Evolutionary conservation across 2,797 vertebrate species (phyloP), one percentile per base, ranked within the genome.

Genomic region (Meda fulgida): DNA sequence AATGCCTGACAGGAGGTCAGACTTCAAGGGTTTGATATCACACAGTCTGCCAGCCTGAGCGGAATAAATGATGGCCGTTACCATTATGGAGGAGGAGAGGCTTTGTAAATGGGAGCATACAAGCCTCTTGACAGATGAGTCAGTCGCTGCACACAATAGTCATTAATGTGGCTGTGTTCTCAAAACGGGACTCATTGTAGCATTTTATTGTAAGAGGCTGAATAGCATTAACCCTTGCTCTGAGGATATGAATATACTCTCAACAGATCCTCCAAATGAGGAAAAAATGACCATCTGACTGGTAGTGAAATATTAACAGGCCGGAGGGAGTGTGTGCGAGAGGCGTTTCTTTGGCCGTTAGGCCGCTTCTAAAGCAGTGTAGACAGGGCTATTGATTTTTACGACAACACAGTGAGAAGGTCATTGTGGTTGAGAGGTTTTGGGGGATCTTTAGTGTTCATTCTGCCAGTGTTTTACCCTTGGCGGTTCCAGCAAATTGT

Each of bases 1-100:
- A 89, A 90, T 80, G 84, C 77, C 85, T 89, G 89, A 89, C 89
- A 90, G 88, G 84, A 90, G 89, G 89, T 90, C 89, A 88, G 82
- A 84, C 87, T 88, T 90, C 87, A 88, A 90, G 89, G 89, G 80
- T 85, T 86, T 88, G 86, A 89, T 84, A 89, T 87, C 69, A 72
- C 85, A 67, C 77, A 83, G 88, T 78, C 84, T 89, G 89, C 75
- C 85, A 84, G 85, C 48, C 84, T 88, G 88, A 83, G 87, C 87
- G 65, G 89, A 90, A 88, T 89, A 89, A 84, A 86, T 89, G 88
- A 89, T 87, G 88, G 84, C 83, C 82, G 87, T 86, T 85, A 81
- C 88, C 87, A 89, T 89, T 89, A 87, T 85, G 89, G 88, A 88
- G 75, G 73, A 88, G 82, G 87, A 84, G 77, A 88, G 76, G 82